A percentile compares a stretch with the other conserved stretches of the same genome.
phyloP scores from a whole-genome alignment of 2,113 vertebrate species.

The Indri indri region DNA sequence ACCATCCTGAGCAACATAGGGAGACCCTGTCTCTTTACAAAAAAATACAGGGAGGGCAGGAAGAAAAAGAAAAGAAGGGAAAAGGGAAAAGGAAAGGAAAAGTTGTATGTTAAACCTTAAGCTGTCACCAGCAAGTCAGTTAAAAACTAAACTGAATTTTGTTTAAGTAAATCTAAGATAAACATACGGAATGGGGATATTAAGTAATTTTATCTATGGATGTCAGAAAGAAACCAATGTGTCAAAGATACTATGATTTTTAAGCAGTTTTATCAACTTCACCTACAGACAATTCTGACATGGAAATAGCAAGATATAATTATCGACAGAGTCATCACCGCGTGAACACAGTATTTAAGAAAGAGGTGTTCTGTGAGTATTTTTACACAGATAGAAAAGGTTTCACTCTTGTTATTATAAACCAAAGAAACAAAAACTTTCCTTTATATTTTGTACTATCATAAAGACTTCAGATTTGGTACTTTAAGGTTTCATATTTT shows the following conservation, averaged over 20 bases:
- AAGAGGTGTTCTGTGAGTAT: not conserved
- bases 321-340: not conserved
- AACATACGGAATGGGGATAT: not conserved
- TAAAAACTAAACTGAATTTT: not conserved
- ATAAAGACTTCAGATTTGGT: not conserved
- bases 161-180: not conserved
- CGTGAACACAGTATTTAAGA: not conserved
- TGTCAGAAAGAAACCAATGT: not conserved
- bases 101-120: not conserved
- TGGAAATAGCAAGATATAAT: not conserved
- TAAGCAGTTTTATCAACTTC: not conserved
- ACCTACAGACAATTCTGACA: not conserved
- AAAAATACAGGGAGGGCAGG: too few relatives aligned
- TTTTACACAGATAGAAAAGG: not conserved
- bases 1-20: too few relatives aligned
- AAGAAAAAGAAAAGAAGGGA: too few relatives aligned
- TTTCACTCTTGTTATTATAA: not conserved
- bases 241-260: not conserved
- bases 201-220: not conserved
- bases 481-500: not conserved
- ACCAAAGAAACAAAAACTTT: not conserved
- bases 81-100: too few relatives aligned
- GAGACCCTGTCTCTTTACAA: too few relatives aligned
- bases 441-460: not conserved
- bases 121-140: not conserved